Conservation (phyloP, 1,140 invertebrate species). For the Ips nitidus region DNA sequence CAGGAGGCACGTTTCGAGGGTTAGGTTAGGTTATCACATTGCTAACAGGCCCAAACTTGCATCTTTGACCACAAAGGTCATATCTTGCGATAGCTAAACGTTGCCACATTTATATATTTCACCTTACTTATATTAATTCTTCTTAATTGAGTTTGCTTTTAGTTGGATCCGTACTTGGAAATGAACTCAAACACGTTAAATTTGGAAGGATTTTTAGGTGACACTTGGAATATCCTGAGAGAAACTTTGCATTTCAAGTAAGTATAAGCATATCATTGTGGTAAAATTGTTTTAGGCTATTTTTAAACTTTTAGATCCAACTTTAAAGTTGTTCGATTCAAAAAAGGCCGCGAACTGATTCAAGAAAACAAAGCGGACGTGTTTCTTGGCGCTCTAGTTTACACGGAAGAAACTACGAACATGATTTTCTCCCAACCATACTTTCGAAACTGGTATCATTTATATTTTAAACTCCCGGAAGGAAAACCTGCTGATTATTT, state of each 20-base stretch:
- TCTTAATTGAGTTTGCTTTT: not conserved
- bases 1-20: too few species aligned
- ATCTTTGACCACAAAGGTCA: too few species aligned
- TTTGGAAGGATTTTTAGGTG: conserved; percentile 43
- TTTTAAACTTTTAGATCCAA: conserved; percentile 32
- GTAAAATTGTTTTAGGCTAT: not conserved
- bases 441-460: conserved; percentile 47
- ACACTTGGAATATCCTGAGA: conserved; percentile 43
- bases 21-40: too few species aligned
- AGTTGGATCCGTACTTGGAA: not conserved
- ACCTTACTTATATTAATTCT: too few species aligned
- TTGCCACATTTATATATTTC: too few species aligned
- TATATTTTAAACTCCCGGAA: conserved; percentile 43
- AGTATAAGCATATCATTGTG: not conserved
- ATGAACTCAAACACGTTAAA: not conserved
- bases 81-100: too few species aligned
- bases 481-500: conserved; percentile 33
- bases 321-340: conserved; percentile 34
- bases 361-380: conserved; percentile 40
- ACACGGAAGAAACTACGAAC: conserved; percentile 30
- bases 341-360: conserved; percentile 39
- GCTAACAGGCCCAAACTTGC: too few species aligned
- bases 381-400: conserved; percentile 42
- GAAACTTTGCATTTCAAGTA: conserved; percentile 41
- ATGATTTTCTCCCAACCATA: conserved; percentile 46